Conservation (phyloP, 2,888 invertebrate genomes). For the Graphium colonna region DNA sequence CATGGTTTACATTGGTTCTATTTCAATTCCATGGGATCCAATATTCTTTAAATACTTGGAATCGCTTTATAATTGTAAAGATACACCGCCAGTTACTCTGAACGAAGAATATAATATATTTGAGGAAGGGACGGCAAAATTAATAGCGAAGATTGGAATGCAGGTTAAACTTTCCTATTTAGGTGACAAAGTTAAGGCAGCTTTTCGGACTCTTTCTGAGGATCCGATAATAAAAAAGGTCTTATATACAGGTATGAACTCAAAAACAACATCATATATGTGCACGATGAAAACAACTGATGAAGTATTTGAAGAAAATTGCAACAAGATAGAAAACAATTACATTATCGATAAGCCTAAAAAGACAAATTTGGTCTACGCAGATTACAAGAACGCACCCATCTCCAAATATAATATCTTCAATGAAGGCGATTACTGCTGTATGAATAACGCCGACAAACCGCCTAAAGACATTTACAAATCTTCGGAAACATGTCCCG, state of each 20-base stretch:
- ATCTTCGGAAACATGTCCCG: conserved; percentile 62
- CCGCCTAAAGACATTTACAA: conserved; percentile 61
- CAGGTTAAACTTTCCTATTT: conserved; percentile 61
- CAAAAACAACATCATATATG: conserved; percentile 65
- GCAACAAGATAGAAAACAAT: conserved; percentile 55
- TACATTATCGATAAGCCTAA: conserved; percentile 46
- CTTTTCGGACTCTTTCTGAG: conserved; percentile 67
- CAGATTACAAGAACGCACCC: conserved; percentile 65
- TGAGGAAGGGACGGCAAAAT: conserved; percentile 62
- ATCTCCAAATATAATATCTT: conserved; percentile 61
- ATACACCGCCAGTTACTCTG: conserved; percentile 46
- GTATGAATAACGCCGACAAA: conserved; percentile 60
- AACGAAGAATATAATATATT: conserved; percentile 69
- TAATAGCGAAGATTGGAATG: conserved; percentile 62
- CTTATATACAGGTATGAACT: conserved; percentile 67
- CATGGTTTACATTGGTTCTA: conserved; percentile 54
- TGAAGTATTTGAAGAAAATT: conserved; percentile 54
- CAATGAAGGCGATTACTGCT: conserved; percentile 63
- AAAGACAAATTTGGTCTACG: conserved; percentile 46
- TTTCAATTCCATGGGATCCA: conserved; percentile 60
- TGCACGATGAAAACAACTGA: conserved; percentile 70
- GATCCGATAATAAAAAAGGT: conserved; percentile 58
- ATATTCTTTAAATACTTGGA: conserved; percentile 51
- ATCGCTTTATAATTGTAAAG: conserved; percentile 43
- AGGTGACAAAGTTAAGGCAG: conserved; percentile 57